Base-by-base conservation (phyloP, 2,888 invertebrate species). In the Steinernema hermaphroditum region DNA sequence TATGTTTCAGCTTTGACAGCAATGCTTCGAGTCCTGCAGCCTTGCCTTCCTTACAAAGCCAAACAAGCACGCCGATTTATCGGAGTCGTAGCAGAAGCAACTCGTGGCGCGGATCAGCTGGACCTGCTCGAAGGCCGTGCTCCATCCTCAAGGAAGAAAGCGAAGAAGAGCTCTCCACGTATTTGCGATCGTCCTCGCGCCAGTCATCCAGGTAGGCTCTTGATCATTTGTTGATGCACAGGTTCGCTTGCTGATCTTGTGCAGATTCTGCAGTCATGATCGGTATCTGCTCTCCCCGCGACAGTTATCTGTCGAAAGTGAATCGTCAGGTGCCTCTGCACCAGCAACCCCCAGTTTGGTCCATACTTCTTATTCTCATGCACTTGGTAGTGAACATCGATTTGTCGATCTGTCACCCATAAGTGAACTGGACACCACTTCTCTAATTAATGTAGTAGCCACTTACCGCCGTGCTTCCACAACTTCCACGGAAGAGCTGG, bases 111-210 rank as follows among this genome's bases (percentile, higher is more conserved):
- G 83, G 80, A 24, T 68, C 72, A 6, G 69, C 74, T 2, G 74
- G 54, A 16, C 54, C 46, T 41, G 37, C 74, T 12, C 57, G 77
- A 24, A 72, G 81, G 24, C 94, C 94, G 86, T 94, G 94, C 89
- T 93, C 93, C 85, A 93, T 94, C 83, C 94, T 94, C 27, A 92
- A 93, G 82, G 95, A 95, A 87, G 94, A 94, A 82, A 94, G 94
- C 84, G 92, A 93, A 86, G 94, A 94, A 84, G 93, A 88, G 72
- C 72, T 86, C 54, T 79, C 80, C 16, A 75, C 82, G n/a, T 85
- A 85, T 83, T 84, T 74, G 81, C 84, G 76, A 78, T 85, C 76
- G 78, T 86, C 77, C 16, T 83, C 83, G 49, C 75, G 86, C 8
- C 86, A 85, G 54, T 85, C 84, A 34, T 83, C 83, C 68, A 82